These are phyloP conservation scores for Ailuropoda melanoleuca DNA, from an alignment of 2,113 vertebrate genomes.

Conservation along the genomic window DNA sequence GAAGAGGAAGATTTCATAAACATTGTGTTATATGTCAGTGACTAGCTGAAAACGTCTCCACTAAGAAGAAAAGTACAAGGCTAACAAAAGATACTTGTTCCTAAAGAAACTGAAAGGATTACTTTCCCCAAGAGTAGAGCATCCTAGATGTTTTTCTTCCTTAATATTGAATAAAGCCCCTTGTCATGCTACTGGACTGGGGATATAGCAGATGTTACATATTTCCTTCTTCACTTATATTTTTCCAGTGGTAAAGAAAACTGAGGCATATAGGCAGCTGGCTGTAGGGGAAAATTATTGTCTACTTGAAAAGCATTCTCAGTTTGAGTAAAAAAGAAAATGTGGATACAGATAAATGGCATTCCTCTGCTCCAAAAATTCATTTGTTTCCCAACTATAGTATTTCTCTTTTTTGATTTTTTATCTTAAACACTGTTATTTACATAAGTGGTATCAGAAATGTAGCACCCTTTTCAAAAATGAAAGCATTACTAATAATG, in stretches of 20 bases:
- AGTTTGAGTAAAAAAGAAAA: not conserved
- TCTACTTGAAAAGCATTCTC: not conserved
- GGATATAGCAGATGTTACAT: fast-evolving
- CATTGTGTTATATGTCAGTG: not conserved
- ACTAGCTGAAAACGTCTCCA: not conserved
- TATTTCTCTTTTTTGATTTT: not conserved
- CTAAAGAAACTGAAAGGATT: not conserved
- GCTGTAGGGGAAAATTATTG: not conserved
- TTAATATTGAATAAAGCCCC: not conserved
- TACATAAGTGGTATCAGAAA: not conserved
- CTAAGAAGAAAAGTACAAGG: not conserved
- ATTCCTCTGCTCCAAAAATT: not conserved
- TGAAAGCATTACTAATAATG: not conserved
- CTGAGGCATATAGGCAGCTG: not conserved
- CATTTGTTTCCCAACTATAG: not conserved
- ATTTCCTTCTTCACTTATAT: not conserved
- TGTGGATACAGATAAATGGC: not conserved
- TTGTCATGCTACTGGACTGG: not conserved
- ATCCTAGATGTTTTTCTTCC: not conserved
- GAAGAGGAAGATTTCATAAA: not conserved
- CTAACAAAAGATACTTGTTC: not conserved
- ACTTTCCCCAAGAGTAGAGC: not conserved
- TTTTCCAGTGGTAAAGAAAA: not conserved
- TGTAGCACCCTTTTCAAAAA: not conserved
- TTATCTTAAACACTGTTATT: not conserved